These are phyloP conservation scores for Ferrisia virgata DNA, from an alignment of 2,888 invertebrate genomes.

Conservation along the genomic window DNA sequence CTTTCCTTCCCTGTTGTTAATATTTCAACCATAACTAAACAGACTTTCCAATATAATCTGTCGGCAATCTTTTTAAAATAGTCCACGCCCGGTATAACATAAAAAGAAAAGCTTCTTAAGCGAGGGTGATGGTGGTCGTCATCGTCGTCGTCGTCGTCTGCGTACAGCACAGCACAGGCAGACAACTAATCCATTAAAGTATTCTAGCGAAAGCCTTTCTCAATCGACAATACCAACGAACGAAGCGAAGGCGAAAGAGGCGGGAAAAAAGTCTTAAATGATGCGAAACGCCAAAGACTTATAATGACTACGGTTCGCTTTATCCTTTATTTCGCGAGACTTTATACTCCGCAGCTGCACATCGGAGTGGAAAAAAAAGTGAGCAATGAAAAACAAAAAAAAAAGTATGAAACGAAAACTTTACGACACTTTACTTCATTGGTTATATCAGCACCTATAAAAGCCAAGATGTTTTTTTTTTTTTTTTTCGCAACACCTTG, in stretches of 20 bases:
- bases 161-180: background rate
- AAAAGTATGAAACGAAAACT: background rate
- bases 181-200: slow-evolving; percentile 11
- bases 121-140: background rate
- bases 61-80: slow-evolving; percentile 15
- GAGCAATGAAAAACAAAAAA: background rate
- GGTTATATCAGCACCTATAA: background rate
- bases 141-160: background rate
- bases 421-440: background rate
- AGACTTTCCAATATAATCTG: background rate
- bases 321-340: slow-evolving; percentile 12
- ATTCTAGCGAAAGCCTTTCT: background rate
- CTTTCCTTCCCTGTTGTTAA: background rate
- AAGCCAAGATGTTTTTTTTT: background rate
- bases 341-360: background rate
- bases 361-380: no score
- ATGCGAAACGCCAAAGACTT: slow-evolving; percentile 12
- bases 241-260: background rate
- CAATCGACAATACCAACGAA: background rate
- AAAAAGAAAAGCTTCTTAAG: background rate
- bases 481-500: background rate
- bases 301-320: background rate
- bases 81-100: background rate
- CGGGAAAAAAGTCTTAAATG: background rate
- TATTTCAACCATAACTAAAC: background rate